Evolutionary conservation across 2,797 vertebrate genomes (phyloP).

Genomic region (Channallabes apus): DNA sequence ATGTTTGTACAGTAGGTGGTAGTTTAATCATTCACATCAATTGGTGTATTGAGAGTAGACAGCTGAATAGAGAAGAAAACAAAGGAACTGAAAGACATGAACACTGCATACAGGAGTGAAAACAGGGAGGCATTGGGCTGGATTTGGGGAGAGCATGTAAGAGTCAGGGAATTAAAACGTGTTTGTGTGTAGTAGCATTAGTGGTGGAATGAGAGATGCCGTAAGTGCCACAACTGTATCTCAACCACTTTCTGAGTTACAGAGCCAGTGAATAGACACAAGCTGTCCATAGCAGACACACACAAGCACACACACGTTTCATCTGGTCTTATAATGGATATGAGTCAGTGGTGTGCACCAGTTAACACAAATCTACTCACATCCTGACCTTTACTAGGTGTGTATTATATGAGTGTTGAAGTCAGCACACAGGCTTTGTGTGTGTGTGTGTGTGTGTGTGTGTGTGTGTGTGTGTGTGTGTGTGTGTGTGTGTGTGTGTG

Average conservation of each 20-base stretch:
- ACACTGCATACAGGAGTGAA: slow-evolving; percentile 50
- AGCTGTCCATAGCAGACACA: slow-evolving; percentile 4
- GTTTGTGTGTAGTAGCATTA: slow-evolving; percentile 19
- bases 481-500: too few species aligned
- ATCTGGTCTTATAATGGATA: slow-evolving; percentile 72
- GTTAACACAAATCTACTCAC: slow-evolving; percentile 68
- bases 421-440: slow-evolving; percentile 20
- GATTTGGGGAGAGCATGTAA: background rate
- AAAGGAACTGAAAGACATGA: background rate
- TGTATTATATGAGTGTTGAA: slow-evolving; percentile 45
- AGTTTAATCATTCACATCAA: background rate
- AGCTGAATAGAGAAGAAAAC: slow-evolving; percentile 5
- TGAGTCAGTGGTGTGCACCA: slow-evolving; percentile 82
- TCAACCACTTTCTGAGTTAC: slow-evolving; percentile 48
- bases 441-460: background rate
- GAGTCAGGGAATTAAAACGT: slow-evolving; percentile 58
- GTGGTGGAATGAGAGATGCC: slow-evolving; percentile 46
- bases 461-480: too few species aligned
- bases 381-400: slow-evolving; percentile 60
- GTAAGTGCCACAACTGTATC: slow-evolving; percentile 60
- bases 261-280: slow-evolving; percentile 3
- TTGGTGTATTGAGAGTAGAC: background rate
- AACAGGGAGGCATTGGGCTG: background rate
- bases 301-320: slow-evolving; percentile 53
- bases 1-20: background rate